phyloP scores from a whole-genome alignment of 2,797 vertebrate genomes.

The Lutjanus argentimaculatus region DNA sequence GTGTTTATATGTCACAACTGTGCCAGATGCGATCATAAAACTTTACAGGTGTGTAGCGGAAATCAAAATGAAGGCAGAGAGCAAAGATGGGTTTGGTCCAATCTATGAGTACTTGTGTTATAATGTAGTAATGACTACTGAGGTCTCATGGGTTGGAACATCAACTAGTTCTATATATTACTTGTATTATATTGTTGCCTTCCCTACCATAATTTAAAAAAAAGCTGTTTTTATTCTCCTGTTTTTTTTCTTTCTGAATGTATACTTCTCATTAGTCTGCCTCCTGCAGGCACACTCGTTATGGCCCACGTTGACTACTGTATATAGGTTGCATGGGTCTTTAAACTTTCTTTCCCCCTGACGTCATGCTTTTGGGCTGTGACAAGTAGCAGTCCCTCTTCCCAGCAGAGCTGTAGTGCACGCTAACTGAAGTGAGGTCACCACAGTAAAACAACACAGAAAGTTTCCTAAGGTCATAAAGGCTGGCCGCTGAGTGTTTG shows the following conservation, averaged over 20 bases:
- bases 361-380: conserved; percentile 67
- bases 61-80: too few species aligned
- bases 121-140: too few species aligned
- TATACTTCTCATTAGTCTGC: conserved; percentile 9
- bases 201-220: not conserved
- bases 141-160: too few species aligned
- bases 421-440: conserved; percentile 78
- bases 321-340: conserved; percentile 45
- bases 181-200: not conserved
- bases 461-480: conserved; percentile 83
- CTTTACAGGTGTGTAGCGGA: too few species aligned
- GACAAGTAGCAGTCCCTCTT: conserved; percentile 75
- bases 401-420: conserved; percentile 71
- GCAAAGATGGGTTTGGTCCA: too few species aligned
- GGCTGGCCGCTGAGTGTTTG: conserved; percentile 70
- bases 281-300: conserved; percentile 18
- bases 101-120: too few species aligned
- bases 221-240: conserved; percentile 10
- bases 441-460: conserved; percentile 81
- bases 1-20: too few species aligned
- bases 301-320: conserved; percentile 42
- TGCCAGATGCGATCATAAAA: too few species aligned
- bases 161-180: not conserved
- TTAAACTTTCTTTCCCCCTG: conserved; percentile 63
- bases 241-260: conserved; percentile 7